Base-by-base conservation (phyloP, 2,797 vertebrate genomes). In the Typhlichthys subterraneus region DNA sequence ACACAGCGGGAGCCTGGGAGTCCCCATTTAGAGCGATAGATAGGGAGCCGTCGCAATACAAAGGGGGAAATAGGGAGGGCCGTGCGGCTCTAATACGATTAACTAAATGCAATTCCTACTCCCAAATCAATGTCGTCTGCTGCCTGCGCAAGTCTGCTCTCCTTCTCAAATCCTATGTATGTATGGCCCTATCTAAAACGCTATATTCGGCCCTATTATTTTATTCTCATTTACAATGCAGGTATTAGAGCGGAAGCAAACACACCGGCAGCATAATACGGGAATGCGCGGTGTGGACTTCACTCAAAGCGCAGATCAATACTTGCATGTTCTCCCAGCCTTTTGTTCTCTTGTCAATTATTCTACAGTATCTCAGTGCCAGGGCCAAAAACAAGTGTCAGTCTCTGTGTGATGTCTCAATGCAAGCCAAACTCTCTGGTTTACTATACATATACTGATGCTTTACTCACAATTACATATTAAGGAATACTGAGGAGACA, bases 111-210 rank as follows among this genome's bases (percentile, higher is more conserved):
- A 90, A 91, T 89, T 87, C 83, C 84, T 84, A 80, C 72, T 75
- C 77, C 77, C 74, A 89, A 92, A 93, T 92, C 90, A 90, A 91
- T 90, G 90, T 77, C 76, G 79, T 89, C 85, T 88, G 88, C 83
- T 83, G 68, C 82, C 53, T 72, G 64, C 15, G 29, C 72, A 13
- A 19, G 65, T 68, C 67, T n/a, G 33, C 60, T 59, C 61, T 61
- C 53, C 33, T 65, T 81, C 65, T 54, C 56, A 50, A 42, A 63
- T 54, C 66, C n/a, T n/a, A n/a, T n/a, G n/a, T n/a, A n/a, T n/a
- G n/a, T n/a, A n/a, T 68, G 61, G 64, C 79, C 61, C 48, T 63
- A 70, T 71, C 62, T 68, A 47, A 46, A 51, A 63, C 53, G 54
- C 53, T 29, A 63, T 51, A 67, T 61, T 67, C 70, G 76, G 72